Evolutionary conservation across 2,797 vertebrate genomes (phyloP).

Genomic region (Rhinogobio ventralis): DNA sequence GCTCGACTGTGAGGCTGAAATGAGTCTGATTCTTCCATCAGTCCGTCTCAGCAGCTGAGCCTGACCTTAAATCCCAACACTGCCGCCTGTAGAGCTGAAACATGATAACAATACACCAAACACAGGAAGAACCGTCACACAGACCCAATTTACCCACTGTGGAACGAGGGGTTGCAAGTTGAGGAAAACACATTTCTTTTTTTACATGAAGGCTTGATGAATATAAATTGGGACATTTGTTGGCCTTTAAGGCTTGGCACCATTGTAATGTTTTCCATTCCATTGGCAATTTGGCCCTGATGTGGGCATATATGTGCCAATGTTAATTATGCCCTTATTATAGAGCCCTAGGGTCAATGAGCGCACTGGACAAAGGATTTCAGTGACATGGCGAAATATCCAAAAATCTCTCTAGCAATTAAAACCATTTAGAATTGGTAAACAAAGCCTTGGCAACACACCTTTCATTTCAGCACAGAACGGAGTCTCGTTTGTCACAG

Average conservation of each 20-base stretch:
- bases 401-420: constrained; percentile 5
- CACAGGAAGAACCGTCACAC: not conserved
- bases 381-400: not conserved
- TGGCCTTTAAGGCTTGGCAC: not conserved
- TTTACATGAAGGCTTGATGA: constrained; percentile 15
- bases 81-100: constrained; percentile 26
- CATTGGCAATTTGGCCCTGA: constrained; percentile 12
- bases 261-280: constrained; percentile 15
- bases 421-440: not conserved
- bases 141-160: constrained; percentile 20
- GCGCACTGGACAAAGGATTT: constrained; percentile 9
- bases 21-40: constrained; percentile 49
- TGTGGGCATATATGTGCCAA: constrained; percentile 24
- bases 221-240: constrained; percentile 35
- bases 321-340: constrained; percentile 27
- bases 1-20: constrained; percentile 26
- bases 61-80: constrained; percentile 41
- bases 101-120: constrained; percentile 19
- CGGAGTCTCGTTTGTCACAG: not conserved
- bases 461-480: constrained; percentile 6
- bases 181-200: constrained; percentile 19
- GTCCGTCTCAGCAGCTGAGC: not conserved
- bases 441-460: constrained; percentile 6
- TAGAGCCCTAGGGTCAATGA: not conserved
- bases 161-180: not conserved